These are phyloP conservation scores for Eumaeus atala DNA, from an alignment of 1,140 invertebrate genomes.

Conservation along the genomic window DNA sequence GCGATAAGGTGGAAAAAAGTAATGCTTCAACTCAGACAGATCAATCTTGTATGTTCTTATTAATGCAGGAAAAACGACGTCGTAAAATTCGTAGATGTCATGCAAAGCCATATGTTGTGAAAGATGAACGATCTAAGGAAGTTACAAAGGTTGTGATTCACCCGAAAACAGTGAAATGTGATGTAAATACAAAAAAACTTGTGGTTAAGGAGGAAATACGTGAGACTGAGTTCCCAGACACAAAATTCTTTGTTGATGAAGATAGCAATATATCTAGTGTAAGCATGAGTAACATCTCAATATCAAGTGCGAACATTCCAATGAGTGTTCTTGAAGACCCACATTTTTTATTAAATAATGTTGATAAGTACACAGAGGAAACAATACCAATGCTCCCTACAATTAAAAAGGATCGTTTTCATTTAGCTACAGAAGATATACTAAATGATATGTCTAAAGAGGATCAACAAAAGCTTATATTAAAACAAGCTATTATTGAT, in stretches of 20 bases:
- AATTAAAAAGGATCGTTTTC: constrained; percentile 38
- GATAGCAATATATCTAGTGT: constrained; percentile 38
- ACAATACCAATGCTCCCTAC: constrained; percentile 25
- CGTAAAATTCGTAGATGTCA: constrained; percentile 1
- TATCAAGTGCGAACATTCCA: constrained; percentile 27
- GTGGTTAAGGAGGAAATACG: neutral
- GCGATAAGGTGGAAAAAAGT: constrained; percentile 7
- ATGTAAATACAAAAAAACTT: neutral
- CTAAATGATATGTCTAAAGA: constrained; percentile 24
- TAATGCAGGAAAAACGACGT: constrained; percentile 21
- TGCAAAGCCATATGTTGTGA: constrained; percentile 22
- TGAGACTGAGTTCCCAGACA: constrained; percentile 24
- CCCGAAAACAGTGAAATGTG: constrained; percentile 17
- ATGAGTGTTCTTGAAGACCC: constrained; percentile 26
- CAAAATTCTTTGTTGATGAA: constrained; percentile 32
- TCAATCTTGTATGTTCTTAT: constrained; percentile 23
- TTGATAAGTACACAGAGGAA: constrained; percentile 36
- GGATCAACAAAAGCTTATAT: constrained; percentile 30
- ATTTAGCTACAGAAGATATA: constrained; percentile 35
- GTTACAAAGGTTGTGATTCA: constrained; percentile 21
- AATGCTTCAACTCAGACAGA: constrained; percentile 23
- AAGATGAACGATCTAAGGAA: no score
- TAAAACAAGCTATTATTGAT: constrained; percentile 43
- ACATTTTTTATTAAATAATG: constrained; percentile 26
- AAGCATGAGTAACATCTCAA: constrained; percentile 34